These are phyloP conservation scores for Anableps anableps DNA, from an alignment of 2,797 vertebrate genomes.

Conservation along the genomic window DNA sequence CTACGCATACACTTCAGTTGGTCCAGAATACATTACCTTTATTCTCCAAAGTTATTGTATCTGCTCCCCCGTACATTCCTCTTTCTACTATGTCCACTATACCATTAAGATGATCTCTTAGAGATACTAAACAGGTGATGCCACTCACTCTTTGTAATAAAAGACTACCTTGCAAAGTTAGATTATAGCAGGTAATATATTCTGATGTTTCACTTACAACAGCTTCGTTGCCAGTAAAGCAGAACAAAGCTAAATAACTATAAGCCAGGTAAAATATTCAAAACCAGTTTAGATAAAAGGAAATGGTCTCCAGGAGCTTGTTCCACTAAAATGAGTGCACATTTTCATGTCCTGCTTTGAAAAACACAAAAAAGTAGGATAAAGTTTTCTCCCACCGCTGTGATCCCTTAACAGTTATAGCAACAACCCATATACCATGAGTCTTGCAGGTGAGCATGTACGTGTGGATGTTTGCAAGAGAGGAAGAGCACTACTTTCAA, in stretches of 20 bases:
- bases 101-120: too few species aligned
- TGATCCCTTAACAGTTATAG: slow-evolving; percentile 20
- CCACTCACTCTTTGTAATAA: too few species aligned
- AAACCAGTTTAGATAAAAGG: not conserved
- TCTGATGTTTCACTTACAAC: too few species aligned
- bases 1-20: too few species aligned
- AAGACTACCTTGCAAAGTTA: too few species aligned
- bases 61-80: too few species aligned
- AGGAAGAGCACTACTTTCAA: not conserved
- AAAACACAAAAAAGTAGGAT: slow-evolving; percentile 41
- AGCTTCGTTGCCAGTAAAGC: too few species aligned
- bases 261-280: not conserved
- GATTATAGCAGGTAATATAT: too few species aligned
- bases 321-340: not conserved
- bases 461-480: not conserved
- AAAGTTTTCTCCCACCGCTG: slow-evolving; percentile 17
- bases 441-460: slow-evolving; percentile 32
- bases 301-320: not conserved
- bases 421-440: slow-evolving; percentile 58
- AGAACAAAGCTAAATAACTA: not conserved
- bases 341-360: slow-evolving; percentile 29
- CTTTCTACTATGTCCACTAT: too few species aligned
- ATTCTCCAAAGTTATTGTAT: too few species aligned
- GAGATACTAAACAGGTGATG: too few species aligned
- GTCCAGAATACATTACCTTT: too few species aligned